Evolutionary conservation across 2,113 vertebrate genomes (phyloP).

Genomic region (Hemiprocne comata): DNA sequence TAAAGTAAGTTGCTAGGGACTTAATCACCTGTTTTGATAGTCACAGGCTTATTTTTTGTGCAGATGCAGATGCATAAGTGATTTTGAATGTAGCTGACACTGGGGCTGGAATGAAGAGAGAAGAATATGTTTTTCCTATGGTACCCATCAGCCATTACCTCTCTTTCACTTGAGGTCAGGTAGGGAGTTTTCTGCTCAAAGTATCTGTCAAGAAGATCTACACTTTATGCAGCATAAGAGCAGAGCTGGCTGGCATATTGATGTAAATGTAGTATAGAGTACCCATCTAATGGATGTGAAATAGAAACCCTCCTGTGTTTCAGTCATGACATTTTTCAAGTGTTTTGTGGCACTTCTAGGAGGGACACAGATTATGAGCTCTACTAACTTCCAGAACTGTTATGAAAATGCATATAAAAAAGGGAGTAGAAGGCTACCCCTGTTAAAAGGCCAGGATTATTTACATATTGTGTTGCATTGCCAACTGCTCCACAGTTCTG

Average conservation of each 20-base stretch:
- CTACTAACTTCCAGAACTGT: not conserved
- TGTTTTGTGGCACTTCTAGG: not conserved
- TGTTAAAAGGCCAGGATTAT: not conserved
- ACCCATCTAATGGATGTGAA: not conserved
- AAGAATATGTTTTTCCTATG: not conserved
- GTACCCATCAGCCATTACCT: not conserved
- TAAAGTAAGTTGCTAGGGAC: not conserved
- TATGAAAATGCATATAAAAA: not conserved
- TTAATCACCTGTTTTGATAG: not conserved
- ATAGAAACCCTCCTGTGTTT: slow-evolving; percentile 5
- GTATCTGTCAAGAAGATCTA: slow-evolving; percentile 11
- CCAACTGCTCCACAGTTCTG: not conserved
- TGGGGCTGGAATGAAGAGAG: not conserved
- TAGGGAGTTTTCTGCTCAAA: not conserved
- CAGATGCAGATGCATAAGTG: not conserved
- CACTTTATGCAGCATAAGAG: not conserved
- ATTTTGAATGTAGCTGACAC: not conserved
- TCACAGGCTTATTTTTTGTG: not conserved
- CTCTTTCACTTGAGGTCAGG: slow-evolving; percentile 21
- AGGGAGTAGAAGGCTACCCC: not conserved
- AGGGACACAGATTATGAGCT: not conserved
- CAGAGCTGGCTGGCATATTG: not conserved
- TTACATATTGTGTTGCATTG: not conserved
- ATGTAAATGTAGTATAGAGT: not conserved
- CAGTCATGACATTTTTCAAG: not conserved